Evolutionary conservation across 1,140 invertebrate genomes (phyloP).

Genomic region (Neodiprion virginianus): DNA sequence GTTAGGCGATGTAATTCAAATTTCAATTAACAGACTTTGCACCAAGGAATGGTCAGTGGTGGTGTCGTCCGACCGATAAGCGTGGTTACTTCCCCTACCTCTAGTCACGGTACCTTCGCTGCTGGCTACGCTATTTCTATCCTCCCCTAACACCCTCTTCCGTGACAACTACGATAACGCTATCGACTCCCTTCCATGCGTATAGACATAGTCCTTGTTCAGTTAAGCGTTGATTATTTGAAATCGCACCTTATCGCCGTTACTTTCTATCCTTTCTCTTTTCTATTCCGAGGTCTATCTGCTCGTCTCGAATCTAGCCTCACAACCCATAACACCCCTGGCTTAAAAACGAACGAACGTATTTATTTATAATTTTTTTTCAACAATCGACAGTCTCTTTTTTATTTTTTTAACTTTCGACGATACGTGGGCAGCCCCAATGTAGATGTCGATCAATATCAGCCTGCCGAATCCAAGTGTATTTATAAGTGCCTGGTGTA

Average conservation of each 20-base stretch:
- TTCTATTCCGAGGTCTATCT: neutral
- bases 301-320: neutral
- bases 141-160: slow-evolving; percentile 4
- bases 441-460: too few species aligned
- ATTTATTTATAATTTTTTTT: too few species aligned
- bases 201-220: neutral
- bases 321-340: too few species aligned
- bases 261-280: neutral
- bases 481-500: too few species aligned
- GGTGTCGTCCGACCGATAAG: slow-evolving; percentile 1
- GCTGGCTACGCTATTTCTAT: neutral
- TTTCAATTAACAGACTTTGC: slow-evolving; percentile 4
- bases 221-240: neutral
- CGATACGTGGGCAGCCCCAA: neutral
- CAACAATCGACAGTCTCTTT: too few species aligned
- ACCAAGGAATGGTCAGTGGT: neutral
- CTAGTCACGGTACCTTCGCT: neutral
- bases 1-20: neutral
- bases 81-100: neutral
- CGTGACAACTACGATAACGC: neutral
- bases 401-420: neutral
- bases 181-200: neutral
- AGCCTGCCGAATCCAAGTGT: too few species aligned
- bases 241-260: neutral
- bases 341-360: too few species aligned